These are phyloP conservation scores for Yponomeuta malinellus DNA, from an alignment of 2,888 invertebrate genomes.

Conservation along the genomic window DNA sequence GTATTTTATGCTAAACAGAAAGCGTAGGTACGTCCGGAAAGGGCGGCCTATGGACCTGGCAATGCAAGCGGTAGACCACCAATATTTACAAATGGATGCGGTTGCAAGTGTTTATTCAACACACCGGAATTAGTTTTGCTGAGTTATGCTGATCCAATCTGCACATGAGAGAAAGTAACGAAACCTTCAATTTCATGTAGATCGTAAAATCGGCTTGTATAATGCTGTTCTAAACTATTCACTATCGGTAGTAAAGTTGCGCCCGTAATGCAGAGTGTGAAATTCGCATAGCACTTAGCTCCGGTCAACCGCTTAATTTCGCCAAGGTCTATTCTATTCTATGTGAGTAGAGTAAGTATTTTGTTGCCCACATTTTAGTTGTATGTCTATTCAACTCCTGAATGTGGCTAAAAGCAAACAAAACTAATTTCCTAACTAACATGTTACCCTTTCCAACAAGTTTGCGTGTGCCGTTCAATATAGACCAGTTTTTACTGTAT, in stretches of 20 bases:
- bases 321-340: slow-evolving; percentile 3
- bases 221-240: neutral
- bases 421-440: slow-evolving; percentile 13
- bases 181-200: neutral
- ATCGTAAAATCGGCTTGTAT: neutral
- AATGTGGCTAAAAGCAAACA: slow-evolving; percentile 12
- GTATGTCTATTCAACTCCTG: neutral
- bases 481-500: neutral
- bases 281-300: neutral
- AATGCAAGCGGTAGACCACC: neutral
- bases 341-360: neutral
- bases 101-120: neutral
- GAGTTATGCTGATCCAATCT: neutral
- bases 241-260: neutral
- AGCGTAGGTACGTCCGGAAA: neutral
- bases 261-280: neutral
- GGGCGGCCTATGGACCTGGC: neutral
- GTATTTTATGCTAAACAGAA: slow-evolving; percentile 2
- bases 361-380: neutral
- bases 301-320: slow-evolving; percentile 5
- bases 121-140: neutral
- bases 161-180: neutral
- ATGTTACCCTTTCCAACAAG: neutral
- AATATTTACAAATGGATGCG: slow-evolving; percentile 8
- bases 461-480: neutral